Base-by-base conservation (phyloP, 2,113 vertebrate genomes). In the Corythornis madagascariensis region DNA sequence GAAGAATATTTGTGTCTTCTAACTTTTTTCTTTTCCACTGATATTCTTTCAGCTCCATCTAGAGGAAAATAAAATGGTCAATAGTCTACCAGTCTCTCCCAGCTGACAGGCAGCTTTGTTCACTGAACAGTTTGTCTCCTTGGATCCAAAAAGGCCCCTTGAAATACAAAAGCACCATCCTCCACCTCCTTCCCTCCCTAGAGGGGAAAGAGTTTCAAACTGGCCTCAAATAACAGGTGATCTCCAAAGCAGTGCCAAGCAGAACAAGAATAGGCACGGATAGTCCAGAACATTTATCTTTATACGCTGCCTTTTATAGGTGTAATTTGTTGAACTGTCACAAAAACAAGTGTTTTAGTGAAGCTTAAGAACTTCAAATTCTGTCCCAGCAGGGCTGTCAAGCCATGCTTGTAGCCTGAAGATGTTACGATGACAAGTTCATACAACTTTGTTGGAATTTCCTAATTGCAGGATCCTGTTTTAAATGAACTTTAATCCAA, bases 361-460 rank as follows among this genome's bases (percentile, higher is more conserved):
- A 71, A 83, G 66, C 65, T 79, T 88, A 94, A 91, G 48, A 84
- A 82, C 66, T 81, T 33, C 29, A 69, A 86, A 88, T 92, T 91
- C 56, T 74, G 69, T 69, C 80, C 80, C 83, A 88, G 93, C 83
- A 92, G 73, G 83, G 61, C 70, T 95, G 88, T 92, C 90, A 93
- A 95, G 81, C 56, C 40, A 20, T 10, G 16, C 86, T 67, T 86
- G 70, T 72, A 88, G 73, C 65, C 88, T 69, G 66, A 94, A 92
- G 95, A 96, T 91, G 92, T 87, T 83, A 94, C 25, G 33, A 56
- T 50, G 81, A 93, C 91, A 94, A 95, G 94, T 92, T 94, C 87
- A 89, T 59, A 74, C 69, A 96, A 95, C 82, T 93, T 88, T 61
- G 56, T 67, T 94, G 86, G 91, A 96, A 97, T 93, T 95, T 97